Evolutionary conservation across 2,888 invertebrate genomes (phyloP), one percentile per base, ranked within the genome.

Genomic region (Torymus aiolomorphi): DNA sequence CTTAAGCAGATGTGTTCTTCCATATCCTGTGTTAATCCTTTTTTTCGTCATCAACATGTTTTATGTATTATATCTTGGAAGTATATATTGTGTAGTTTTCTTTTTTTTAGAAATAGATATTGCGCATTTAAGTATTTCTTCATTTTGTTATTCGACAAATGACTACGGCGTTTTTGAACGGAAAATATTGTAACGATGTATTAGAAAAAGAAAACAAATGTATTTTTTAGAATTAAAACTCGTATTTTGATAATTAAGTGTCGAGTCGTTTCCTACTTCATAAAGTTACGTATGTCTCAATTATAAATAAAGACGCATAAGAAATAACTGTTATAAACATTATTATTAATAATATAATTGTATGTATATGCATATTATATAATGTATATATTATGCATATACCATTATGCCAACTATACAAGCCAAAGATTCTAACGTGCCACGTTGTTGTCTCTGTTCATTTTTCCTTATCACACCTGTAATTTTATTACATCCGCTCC

Each of bases 351-450:
- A n/a, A n/a, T n/a, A n/a, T n/a, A n/a, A n/a, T n/a, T n/a, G n/a
- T n/a, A n/a, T 82, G 82, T 83, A 80, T 82, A 83, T 80, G 82
- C 83, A 79, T 82, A 76, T 77, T 78, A 81, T 76, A 78, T 67
- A 72, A 73, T 71, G 20, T 78, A 74, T 66, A 77, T 56, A 77
- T 83, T 83, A 86, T 86, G 83, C 85, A 86, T 87, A 86, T 87
- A 85, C 84, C 82, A 82, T 82, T 83, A 83, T 86, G 86, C 84
- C 84, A 85, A 88, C 88, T 88, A 87, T 89, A 89, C 87, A 88
- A 88, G 84, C 85, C 85, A 87, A 86, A 85, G 81, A 84, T 86
- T 82, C 83, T 81, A 81, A 78, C 69, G 72, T 76, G 62, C 70
- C 20, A 80, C 70, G 70, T 78, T 72, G 81, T 82, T 80, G 72